These are phyloP conservation scores for Pipistrellus kuhlii DNA, from an alignment of 2,797 vertebrate genomes.

Conservation along the genomic window DNA sequence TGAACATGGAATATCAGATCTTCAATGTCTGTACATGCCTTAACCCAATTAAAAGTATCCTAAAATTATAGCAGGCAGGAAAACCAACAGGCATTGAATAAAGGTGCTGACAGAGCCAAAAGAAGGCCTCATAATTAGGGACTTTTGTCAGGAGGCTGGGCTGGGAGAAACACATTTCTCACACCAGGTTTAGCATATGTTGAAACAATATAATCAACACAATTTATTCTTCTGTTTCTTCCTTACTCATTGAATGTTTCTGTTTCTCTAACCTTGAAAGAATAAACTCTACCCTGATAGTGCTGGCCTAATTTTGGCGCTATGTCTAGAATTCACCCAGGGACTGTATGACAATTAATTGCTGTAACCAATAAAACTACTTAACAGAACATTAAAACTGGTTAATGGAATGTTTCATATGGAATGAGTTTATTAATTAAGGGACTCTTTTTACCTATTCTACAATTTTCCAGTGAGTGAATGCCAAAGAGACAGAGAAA, in stretches of 20 bases:
- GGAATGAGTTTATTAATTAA: background rate
- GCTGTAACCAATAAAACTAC: background rate
- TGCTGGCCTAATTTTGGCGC: background rate
- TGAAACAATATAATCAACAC: background rate
- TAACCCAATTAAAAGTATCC: background rate
- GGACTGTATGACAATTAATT: background rate
- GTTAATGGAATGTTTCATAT: background rate
- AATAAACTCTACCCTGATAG: background rate
- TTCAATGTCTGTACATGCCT: background rate
- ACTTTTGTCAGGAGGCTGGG: background rate
- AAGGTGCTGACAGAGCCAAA: background rate
- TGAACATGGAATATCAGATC: background rate
- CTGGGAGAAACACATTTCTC: background rate
- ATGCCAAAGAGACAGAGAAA: background rate
- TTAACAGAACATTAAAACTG: background rate
- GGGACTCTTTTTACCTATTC: background rate
- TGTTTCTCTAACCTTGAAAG: conserved; percentile 8
- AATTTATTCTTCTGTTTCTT: background rate
- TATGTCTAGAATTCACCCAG: background rate
- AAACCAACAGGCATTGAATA: background rate
- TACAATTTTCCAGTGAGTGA: background rate
- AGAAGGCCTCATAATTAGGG: background rate
- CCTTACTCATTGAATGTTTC: background rate
- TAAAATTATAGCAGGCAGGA: background rate
- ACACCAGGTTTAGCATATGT: background rate